phyloP scores from a whole-genome alignment of 2,797 vertebrate genomes.

The Enteromius unitaeniatus region DNA sequence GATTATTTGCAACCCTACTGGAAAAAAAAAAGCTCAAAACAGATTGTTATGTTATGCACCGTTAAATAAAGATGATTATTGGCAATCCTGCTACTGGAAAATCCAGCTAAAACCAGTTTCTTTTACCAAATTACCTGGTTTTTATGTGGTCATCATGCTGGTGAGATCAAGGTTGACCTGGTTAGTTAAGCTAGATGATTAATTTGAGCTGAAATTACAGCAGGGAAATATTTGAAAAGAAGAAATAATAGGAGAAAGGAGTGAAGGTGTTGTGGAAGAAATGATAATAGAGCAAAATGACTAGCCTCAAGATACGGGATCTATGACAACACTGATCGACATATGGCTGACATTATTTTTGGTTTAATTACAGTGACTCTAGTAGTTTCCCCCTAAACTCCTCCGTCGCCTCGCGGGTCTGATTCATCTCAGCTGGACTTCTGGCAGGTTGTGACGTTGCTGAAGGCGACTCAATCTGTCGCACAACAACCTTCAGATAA shows the following conservation, averaged over 20 bases:
- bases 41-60: too few species aligned
- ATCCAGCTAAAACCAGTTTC: background rate
- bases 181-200: background rate
- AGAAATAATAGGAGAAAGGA: background rate
- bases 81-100: background rate
- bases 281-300: background rate
- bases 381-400: background rate
- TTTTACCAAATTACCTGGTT: too few species aligned
- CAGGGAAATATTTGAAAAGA: background rate
- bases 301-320: background rate
- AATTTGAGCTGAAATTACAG: background rate
- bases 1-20: background rate
- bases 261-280: background rate
- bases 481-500: background rate
- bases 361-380: slow-evolving; percentile 9
- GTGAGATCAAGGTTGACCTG: background rate
- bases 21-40: background rate
- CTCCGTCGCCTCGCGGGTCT: background rate
- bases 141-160: background rate
- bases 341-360: background rate
- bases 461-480: slow-evolving; percentile 15
- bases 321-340: background rate
- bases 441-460: background rate
- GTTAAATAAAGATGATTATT: background rate
- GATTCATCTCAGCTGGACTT: slow-evolving; percentile 1